Evolutionary conservation across 2,113 vertebrate genomes (phyloP).

Genomic region (Erythrolamprus reginae): DNA sequence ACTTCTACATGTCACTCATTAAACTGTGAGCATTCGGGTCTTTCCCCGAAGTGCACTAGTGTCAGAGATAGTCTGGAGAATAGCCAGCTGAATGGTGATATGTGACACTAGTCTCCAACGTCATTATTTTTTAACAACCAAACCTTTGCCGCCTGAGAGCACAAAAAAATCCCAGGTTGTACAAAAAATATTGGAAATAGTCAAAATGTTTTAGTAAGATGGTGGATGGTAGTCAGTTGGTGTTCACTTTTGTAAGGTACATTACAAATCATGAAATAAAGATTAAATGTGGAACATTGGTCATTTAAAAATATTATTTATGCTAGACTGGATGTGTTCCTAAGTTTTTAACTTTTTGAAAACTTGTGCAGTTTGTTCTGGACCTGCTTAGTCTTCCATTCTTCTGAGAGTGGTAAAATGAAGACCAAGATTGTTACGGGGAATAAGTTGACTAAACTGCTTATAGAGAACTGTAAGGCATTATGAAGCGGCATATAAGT

Average conservation of each 20-base stretch:
- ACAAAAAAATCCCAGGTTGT: background rate
- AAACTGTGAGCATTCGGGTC: background rate
- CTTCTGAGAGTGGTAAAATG: background rate
- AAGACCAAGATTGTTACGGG: background rate
- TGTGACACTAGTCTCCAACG: background rate
- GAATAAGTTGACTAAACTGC: background rate
- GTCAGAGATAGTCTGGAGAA: slow-evolving; percentile 14
- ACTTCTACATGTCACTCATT: background rate
- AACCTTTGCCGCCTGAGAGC: background rate
- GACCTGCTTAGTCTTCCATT: background rate
- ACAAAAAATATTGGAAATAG: slow-evolving; percentile 2
- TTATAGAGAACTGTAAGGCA: background rate
- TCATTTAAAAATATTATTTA: background rate
- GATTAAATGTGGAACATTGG: background rate
- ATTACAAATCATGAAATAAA: background rate
- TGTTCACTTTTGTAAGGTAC: background rate
- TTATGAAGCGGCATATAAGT: background rate
- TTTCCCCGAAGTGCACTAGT: background rate
- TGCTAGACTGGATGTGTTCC: background rate
- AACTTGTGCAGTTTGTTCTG: background rate
- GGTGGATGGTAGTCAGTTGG: background rate
- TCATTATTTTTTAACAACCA: background rate
- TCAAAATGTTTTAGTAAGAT: background rate
- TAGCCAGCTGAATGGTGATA: slow-evolving; percentile 1
- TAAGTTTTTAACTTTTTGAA: background rate